Evolutionary conservation across 1,140 invertebrate species (phyloP).

Genomic region (Drosophila nebulosa): DNA sequence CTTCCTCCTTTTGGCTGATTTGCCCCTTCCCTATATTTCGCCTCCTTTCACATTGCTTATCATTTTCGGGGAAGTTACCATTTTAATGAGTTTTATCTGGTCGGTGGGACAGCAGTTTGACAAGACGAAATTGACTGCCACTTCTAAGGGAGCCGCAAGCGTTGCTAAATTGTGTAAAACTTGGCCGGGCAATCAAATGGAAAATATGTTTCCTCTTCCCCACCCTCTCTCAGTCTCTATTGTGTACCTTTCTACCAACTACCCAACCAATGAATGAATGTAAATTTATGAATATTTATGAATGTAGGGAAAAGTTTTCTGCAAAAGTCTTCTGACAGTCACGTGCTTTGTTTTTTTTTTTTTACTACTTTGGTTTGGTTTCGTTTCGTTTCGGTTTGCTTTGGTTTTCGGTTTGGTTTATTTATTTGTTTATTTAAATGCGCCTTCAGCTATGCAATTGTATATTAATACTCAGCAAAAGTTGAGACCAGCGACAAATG

Average conservation of each 20-base stretch:
- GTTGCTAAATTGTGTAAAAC: slow-evolving; percentile 19
- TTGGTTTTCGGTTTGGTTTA: slow-evolving; percentile 47
- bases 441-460: slow-evolving; percentile 75
- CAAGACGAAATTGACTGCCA: slow-evolving; percentile 60
- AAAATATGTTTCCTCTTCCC: slow-evolving; percentile 61
- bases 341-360: slow-evolving; percentile 56
- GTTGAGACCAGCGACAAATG: slow-evolving; percentile 67
- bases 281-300: slow-evolving; percentile 77
- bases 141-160: slow-evolving; percentile 51
- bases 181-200: slow-evolving; percentile 71
- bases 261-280: neutral
- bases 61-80: slow-evolving; percentile 43
- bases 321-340: slow-evolving; percentile 3
- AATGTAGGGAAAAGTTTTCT: slow-evolving; percentile 67
- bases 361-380: neutral
- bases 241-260: neutral
- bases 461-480: slow-evolving; percentile 67
- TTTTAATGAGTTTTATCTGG: slow-evolving; percentile 75
- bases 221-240: neutral
- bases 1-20: neutral
- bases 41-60: slow-evolving; percentile 33
- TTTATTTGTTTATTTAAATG: slow-evolving; percentile 75
- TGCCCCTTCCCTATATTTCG: no score
- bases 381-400: neutral
- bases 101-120: slow-evolving; percentile 37